Evolutionary conservation across 2,797 vertebrate species (phyloP).

Genomic region (Carapus acus): DNA sequence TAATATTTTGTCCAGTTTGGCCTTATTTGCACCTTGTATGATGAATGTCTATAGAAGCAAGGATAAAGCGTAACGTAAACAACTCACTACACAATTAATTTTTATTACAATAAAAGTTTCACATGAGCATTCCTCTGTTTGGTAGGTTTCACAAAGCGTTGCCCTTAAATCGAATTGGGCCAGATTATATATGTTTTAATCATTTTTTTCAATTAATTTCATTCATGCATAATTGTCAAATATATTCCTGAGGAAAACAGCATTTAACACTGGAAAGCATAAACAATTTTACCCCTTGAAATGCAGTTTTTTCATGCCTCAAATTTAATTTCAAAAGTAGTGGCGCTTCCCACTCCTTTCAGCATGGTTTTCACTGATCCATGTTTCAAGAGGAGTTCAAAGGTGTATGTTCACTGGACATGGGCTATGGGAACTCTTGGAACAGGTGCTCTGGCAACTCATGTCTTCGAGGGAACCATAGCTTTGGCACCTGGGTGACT

Average conservation of each 20-base stretch:
- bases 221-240: constrained; percentile 56
- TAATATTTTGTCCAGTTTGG: too few species aligned
- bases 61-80: constrained; percentile 37
- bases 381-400: constrained; percentile 49
- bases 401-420: constrained; percentile 44
- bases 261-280: constrained; percentile 71
- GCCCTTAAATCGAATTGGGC: constrained; percentile 55
- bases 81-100: constrained; percentile 52
- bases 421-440: constrained; percentile 38
- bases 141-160: constrained; percentile 44
- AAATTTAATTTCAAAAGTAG: constrained; percentile 70
- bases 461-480: constrained; percentile 25
- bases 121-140: constrained; percentile 65
- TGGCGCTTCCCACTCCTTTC: constrained; percentile 59
- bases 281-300: constrained; percentile 45
- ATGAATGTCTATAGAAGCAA: too few species aligned
- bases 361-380: constrained; percentile 58
- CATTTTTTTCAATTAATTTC: constrained; percentile 34
- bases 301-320: constrained; percentile 35
- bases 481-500: constrained; percentile 30
- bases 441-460: constrained; percentile 8
- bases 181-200: constrained; percentile 42
- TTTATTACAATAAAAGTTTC: constrained; percentile 73
- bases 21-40: too few species aligned
- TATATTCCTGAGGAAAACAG: constrained; percentile 70